Evolutionary conservation across 2,113 vertebrate species (phyloP), one percentile per base, ranked within the genome.

Genomic region (Cyrtonyx montezumae): DNA sequence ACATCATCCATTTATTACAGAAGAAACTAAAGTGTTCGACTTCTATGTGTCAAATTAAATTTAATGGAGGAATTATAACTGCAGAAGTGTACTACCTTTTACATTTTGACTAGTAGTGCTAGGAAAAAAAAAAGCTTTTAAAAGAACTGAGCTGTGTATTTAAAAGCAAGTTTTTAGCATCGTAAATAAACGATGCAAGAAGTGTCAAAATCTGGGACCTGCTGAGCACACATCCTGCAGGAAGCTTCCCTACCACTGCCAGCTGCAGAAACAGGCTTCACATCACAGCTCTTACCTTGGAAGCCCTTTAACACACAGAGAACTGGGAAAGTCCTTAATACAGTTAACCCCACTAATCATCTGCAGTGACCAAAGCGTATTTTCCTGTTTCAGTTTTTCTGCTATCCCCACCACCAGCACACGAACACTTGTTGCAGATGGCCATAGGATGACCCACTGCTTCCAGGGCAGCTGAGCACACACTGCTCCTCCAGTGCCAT

Each of bases 401-500:
- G n/a, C 14, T 48, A 1, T 11, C 58, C 42, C 23, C 46, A 8
- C 3, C 18, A 59, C 14, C 51, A 63, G 2, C 3, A 8, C 6
- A 22, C 19, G 6, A 56, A 53, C 51, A 32, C 20, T 87, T 61
- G 25, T 8, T 34, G 30, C 36, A 40, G 56, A 67, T 0, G 9
- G 36, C 20, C 16, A 32, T 7, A 32, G 59, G 16, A 21, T 13
- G 13, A 43, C 16, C 59, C 49, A 62, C 36, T 40, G 40, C n/a
- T 74, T 62, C 45, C 45, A n/a, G 68, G 45, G 36, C 66, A 88
- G 42, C 8, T 0, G 1, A 40, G 30, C 2, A 30, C 0, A 2
- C 69, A 8, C 30, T 34, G 42, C 61, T 22, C 73, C 85, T 62
- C 79, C 76, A 58, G 12, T 0, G 21, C 28, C 65, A 28, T 28